These are phyloP conservation scores for Drosophila prostipennis DNA, from an alignment of 2,888 invertebrate species.

Conservation along the genomic window DNA sequence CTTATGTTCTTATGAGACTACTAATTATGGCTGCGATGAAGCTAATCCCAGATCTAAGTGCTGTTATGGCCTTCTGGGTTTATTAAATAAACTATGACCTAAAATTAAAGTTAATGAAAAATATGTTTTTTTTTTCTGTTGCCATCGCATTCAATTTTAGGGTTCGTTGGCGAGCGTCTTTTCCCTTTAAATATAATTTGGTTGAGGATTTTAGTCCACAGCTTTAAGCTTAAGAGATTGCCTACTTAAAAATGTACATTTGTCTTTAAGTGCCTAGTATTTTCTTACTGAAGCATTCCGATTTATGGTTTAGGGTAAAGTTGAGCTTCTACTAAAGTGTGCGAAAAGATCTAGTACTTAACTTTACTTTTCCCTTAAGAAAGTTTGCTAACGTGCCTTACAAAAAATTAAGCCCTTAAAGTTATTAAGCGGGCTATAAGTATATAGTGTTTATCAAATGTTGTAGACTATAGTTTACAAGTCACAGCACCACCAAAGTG, in stretches of 20 bases:
- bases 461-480: slow-evolving; percentile 35
- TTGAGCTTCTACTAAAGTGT: slow-evolving; percentile 22
- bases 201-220: slow-evolving; percentile 6
- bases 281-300: slow-evolving; percentile 55
- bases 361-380: slow-evolving; percentile 27
- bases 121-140: slow-evolving; percentile 33
- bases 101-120: slow-evolving; percentile 22
- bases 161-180: slow-evolving; percentile 49
- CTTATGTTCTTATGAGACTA: slow-evolving; percentile 51
- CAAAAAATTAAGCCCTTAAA: slow-evolving; percentile 39
- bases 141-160: slow-evolving; percentile 12
- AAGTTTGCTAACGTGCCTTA: slow-evolving; percentile 41
- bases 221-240: slow-evolving; percentile 44
- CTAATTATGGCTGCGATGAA: slow-evolving; percentile 56
- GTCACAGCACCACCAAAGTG: slow-evolving; percentile 41
- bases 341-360: slow-evolving; percentile 51
- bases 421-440: slow-evolving; percentile 13
- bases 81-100: slow-evolving; percentile 26
- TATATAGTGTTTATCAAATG: slow-evolving; percentile 54
- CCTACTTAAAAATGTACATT: slow-evolving; percentile 50
- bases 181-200: slow-evolving; percentile 40
- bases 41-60: slow-evolving; percentile 25
- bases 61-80: slow-evolving; percentile 24
- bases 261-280: slow-evolving; percentile 14
- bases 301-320: slow-evolving; percentile 13